Conservation (phyloP, 1,140 invertebrate species). For the Plodia interpunctella region DNA sequence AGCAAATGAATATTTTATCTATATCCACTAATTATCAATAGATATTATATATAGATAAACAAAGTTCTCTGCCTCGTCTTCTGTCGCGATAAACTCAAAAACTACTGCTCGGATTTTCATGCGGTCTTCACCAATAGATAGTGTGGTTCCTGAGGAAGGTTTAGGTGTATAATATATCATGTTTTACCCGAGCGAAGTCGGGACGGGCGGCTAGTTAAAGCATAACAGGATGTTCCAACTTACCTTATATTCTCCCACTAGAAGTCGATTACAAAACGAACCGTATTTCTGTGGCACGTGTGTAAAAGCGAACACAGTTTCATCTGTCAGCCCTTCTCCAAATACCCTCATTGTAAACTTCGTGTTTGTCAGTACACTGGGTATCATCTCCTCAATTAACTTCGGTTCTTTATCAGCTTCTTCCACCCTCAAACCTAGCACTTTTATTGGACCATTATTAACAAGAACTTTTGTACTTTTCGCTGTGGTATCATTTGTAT, state of each 20-base stretch:
- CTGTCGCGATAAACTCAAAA: no score
- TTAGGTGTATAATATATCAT: no score
- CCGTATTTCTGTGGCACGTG: constrained; percentile 72
- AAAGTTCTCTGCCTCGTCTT: no score
- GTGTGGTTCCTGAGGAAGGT: no score
- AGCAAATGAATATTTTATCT: no score
- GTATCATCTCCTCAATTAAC: constrained; percentile 81
- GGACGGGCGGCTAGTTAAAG: not conserved
- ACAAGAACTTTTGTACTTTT: not conserved
- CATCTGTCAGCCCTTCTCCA: constrained; percentile 81
- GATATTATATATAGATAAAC: no score
- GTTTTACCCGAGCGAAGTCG: no score
- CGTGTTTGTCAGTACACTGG: constrained; percentile 79
- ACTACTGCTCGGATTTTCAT: no score
- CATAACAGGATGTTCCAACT: not conserved
- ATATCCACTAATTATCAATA: no score
- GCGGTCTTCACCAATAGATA: no score
- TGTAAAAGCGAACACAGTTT: constrained; percentile 85
- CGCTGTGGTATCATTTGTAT: not conserved
- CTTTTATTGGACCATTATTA: constrained; percentile 25
- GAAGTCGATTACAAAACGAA: constrained; percentile 68
- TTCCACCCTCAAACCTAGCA: constrained; percentile 80
- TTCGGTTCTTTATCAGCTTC: constrained; percentile 77
- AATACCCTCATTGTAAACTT: constrained; percentile 81
- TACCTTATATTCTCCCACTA: constrained; percentile 65